These are phyloP conservation scores for Drosophila eohydei DNA, from an alignment of 2,888 invertebrate species.

Conservation along the genomic window DNA sequence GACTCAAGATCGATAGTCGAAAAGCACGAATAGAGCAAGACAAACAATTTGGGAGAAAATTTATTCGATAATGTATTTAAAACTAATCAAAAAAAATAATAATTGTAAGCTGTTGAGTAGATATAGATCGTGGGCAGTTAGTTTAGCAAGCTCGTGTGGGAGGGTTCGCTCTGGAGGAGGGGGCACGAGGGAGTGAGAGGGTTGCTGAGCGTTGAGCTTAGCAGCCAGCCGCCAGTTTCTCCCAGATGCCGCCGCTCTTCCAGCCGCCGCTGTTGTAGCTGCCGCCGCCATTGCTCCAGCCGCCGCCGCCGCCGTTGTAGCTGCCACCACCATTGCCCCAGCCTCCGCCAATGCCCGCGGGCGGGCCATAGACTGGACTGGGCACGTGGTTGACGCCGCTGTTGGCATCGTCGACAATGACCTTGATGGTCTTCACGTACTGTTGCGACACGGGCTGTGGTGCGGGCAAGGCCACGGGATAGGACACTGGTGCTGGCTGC, in stretches of 20 bases:
- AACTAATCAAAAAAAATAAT: constrained; percentile 60
- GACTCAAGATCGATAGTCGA: not conserved
- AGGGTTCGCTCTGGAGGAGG: not conserved
- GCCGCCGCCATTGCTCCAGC: constrained; percentile 51
- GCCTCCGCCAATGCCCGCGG: constrained; percentile 46
- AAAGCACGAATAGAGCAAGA: constrained; percentile 7
- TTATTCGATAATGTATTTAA: constrained; percentile 55
- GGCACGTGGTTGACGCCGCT: constrained; percentile 42
- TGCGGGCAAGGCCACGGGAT: constrained; percentile 32
- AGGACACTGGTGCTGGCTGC: constrained; percentile 34
- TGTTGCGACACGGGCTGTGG: constrained; percentile 55
- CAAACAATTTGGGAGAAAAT: constrained; percentile 12
- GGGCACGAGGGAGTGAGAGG: not conserved
- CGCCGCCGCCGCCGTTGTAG: constrained; percentile 55
- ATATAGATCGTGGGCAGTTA: constrained; percentile 22
- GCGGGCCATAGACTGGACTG: constrained; percentile 67
- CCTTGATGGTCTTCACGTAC: constrained; percentile 74
- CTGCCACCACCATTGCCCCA: constrained; percentile 52
- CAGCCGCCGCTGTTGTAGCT: constrained; percentile 55
- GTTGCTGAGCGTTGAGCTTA: constrained; percentile 30
- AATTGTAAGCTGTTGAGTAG: constrained; percentile 44
- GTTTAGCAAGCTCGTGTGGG: constrained; percentile 39
- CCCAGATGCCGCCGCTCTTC: constrained; percentile 79
- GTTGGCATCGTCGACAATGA: constrained; percentile 69
- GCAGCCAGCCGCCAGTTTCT: constrained; percentile 74